Percentiles rank a stretch among this genome's conserved stretches.
phyloP scores from a whole-genome alignment of 2,797 vertebrate species.

The Mastacembelus armatus region DNA sequence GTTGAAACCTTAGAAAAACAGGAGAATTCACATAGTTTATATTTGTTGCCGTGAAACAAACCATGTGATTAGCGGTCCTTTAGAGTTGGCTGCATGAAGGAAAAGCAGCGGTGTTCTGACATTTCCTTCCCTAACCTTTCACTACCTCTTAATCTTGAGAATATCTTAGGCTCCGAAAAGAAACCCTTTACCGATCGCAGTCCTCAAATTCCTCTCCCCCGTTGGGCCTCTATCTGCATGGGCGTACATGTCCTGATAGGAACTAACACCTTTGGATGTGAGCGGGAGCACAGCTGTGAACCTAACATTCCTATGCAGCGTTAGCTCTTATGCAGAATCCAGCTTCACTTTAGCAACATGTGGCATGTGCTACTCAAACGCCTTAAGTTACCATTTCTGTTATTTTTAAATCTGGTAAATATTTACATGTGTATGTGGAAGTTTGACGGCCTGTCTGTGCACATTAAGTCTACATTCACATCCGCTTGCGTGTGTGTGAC shows the following conservation, averaged over 20 bases:
- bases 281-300: conserved; percentile 74
- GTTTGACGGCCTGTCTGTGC: conserved; percentile 9
- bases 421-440: conserved; percentile 8
- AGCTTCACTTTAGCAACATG: conserved; percentile 32
- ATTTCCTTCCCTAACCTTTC: conserved; percentile 58
- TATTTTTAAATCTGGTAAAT: background rate
- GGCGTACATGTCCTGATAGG: conserved; percentile 54
- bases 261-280: conserved; percentile 72
- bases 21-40: conserved; percentile 29
- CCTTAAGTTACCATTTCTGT: background rate
- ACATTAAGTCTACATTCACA: background rate
- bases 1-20: conserved; percentile 23
- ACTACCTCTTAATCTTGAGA: conserved; percentile 50
- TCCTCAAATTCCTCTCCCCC: conserved; percentile 40
- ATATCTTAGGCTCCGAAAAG: conserved; percentile 20
- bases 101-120: conserved; percentile 48
- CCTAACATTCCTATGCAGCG: conserved; percentile 32
- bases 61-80: conserved; percentile 36
- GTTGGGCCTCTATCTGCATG: conserved; percentile 37
- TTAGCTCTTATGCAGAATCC: conserved; percentile 34
- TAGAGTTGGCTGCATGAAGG: conserved; percentile 50
- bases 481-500: conserved; percentile 32
- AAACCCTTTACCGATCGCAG: conserved; percentile 29
- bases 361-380: conserved; percentile 32
- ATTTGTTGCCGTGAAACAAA: conserved; percentile 57